Evolutionary conservation across 2,888 invertebrate species (phyloP), one percentile per base, ranked within the genome.

Genomic region (Dolichopus griseipennis): DNA sequence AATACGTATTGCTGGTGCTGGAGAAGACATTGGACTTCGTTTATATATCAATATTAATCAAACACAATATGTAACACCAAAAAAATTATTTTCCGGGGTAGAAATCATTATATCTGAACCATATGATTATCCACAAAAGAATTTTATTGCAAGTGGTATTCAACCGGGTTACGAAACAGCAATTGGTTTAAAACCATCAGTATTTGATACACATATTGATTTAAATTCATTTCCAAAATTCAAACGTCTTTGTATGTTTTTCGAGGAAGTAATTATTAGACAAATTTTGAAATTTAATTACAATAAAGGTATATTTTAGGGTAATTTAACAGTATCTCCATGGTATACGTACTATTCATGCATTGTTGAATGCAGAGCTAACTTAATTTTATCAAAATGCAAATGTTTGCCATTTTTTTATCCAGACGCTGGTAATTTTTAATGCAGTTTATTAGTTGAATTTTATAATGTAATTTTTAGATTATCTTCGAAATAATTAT

Each of bases 401-500:
- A 73, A 74, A 20, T 82, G 82, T 68, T 68, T 80, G 20, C 82
- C 82, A 18, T 82, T 80, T 73, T 82, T 77, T 68, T 81, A 78
- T 70, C 80, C 80, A 3, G 72, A 73, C 18, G 69, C 71, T 10
- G 68, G 79, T 78, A 70, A 76, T 74, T 64, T n/a, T 21, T 7
- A n/a, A n/a, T 27, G 27, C n/a, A n/a, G n/a, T n/a, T n/a, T n/a
- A n/a, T n/a, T n/a, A n/a, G n/a, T n/a, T n/a, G n/a, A n/a, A n/a
- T n/a, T n/a, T n/a, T n/a, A n/a, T n/a, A n/a, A n/a, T n/a, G n/a
- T n/a, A 21, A 21, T 21, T 61, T 62, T 22, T 15, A 62, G 22
- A 62, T 62, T 15, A 62, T 10, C n/a, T 27, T 10, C 15, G 15
- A 5, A 15, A 63, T 6, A 5, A 27, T 27, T 33, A 27, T 20